Conservation (phyloP, 2,113 vertebrate species). For the Pluvianellus socialis region DNA sequence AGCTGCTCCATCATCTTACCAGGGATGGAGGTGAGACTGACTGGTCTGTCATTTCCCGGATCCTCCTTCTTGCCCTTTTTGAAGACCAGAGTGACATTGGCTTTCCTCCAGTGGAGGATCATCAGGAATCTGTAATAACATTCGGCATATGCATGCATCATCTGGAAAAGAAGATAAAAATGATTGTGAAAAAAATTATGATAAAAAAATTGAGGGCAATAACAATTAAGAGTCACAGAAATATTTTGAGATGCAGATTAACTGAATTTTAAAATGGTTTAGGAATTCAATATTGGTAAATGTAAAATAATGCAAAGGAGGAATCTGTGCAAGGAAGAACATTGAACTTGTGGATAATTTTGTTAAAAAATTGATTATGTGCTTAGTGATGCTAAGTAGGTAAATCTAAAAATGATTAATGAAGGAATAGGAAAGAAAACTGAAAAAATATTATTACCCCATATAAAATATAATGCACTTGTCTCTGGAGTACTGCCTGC, state of each 20-base stretch:
- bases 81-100: too few relatives aligned
- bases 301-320: neutral
- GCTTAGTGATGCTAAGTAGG: neutral
- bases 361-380: neutral
- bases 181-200: neutral
- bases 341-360: neutral
- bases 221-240: neutral
- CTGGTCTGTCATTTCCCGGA: too few relatives aligned
- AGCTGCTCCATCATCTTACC: too few relatives aligned
- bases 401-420: neutral
- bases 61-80: too few relatives aligned
- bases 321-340: neutral
- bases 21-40: too few relatives aligned
- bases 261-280: neutral
- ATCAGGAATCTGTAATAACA: neutral
- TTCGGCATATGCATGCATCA: rapidly evolving
- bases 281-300: neutral
- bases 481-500: neutral
- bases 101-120: too few relatives aligned
- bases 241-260: neutral
- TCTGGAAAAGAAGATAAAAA: neutral
- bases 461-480: neutral
- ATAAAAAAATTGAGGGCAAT: neutral
- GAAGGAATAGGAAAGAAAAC: neutral
- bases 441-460: neutral